These are phyloP conservation scores for Nannoperca obscura DNA, from an alignment of 2,797 vertebrate species.

Conservation along the genomic window DNA sequence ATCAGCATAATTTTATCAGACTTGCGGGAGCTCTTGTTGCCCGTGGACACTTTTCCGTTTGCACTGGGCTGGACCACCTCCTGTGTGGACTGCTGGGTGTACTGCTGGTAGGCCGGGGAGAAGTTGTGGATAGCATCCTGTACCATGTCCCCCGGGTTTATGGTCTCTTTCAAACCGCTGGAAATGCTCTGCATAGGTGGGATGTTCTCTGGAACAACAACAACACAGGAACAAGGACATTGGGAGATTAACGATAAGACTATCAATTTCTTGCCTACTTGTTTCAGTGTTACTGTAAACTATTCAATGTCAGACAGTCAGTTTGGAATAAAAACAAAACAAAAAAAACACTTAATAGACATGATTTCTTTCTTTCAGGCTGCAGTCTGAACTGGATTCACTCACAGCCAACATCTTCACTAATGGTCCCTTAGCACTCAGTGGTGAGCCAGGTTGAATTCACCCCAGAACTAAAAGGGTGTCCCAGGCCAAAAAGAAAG, in stretches of 20 bases:
- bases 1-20: conserved; percentile 95
- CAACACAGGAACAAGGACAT: not conserved
- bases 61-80: conserved; percentile 85
- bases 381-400: conserved; percentile 25
- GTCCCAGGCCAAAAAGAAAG: conserved; percentile 8
- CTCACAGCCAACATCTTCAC: conserved; percentile 17
- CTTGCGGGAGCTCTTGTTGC: conserved; percentile 83
- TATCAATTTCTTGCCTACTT: not conserved
- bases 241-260: not conserved
- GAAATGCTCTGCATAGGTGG: conserved; percentile 98
- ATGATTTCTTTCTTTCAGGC: not conserved
- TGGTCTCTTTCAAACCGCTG: conserved; percentile 95
- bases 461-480: conserved; percentile 38
- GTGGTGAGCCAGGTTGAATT: conserved; percentile 48
- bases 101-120: conserved; percentile 94
- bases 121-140: conserved; percentile 99
- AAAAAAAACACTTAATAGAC: not conserved
- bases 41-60: conserved; percentile 76
- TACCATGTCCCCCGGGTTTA: conserved; percentile 95
- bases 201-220: conserved; percentile 79
- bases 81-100: conserved; percentile 93
- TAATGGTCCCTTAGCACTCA: conserved; percentile 35
- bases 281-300: conserved; percentile 1
- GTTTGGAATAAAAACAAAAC: too few species aligned
- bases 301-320: not conserved